Conservation (phyloP, 2,113 vertebrate genomes). For the Notothenia rossii region DNA sequence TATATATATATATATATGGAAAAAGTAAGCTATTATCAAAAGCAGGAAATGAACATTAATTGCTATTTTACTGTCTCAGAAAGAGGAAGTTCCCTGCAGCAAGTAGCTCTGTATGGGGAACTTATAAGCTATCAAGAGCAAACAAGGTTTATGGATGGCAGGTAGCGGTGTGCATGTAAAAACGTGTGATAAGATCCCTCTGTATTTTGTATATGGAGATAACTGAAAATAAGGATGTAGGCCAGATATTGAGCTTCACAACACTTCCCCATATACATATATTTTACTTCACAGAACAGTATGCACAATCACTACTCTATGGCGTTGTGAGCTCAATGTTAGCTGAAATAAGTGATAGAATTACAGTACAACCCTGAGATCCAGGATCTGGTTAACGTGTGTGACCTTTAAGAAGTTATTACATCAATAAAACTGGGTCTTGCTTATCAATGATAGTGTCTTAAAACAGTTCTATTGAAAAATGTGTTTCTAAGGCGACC, state of each 20-base stretch:
- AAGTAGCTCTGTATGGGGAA: not conserved
- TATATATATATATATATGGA: no score
- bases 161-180: not conserved
- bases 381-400: not conserved
- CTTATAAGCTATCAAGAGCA: not conserved
- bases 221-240: not conserved
- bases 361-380: not conserved
- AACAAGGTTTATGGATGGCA: not conserved
- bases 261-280: not conserved
- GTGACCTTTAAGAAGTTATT: not conserved
- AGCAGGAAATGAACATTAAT: not conserved
- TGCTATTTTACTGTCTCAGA: not conserved
- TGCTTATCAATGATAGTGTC: no score
- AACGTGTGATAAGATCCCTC: not conserved
- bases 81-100: slow-evolving; percentile 29
- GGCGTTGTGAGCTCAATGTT: not conserved
- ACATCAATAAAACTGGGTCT: no score
- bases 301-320: not conserved
- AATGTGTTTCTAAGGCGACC: not conserved
- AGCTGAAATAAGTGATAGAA: not conserved
- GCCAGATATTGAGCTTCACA: not conserved
- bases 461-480: no score
- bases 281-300: slow-evolving; percentile 6
- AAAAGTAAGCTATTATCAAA: no score
- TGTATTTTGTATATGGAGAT: not conserved